Base-by-base conservation (phyloP, 2,113 vertebrate genomes). In the Oncorhynchus mykiss region DNA sequence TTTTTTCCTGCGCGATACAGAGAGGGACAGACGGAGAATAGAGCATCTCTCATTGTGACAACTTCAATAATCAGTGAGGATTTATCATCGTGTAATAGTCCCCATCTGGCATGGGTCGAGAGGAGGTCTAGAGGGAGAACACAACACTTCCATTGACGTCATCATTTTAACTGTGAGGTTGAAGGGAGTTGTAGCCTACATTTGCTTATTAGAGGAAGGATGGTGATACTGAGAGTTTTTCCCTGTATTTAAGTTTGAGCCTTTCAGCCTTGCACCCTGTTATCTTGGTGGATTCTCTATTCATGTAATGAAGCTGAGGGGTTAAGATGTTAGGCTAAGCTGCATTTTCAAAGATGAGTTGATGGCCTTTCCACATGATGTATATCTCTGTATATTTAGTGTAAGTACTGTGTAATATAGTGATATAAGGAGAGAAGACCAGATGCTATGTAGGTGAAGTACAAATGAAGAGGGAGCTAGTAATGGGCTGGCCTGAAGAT, bases 321-420 rank as follows among this genome's bases (percentile, higher is more conserved):
- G 80, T 84, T 72, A 85, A 75, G 68, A 73, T 76, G 71, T 76
- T 83, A 88, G 80, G 86, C 80, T 90, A 86, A 82, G 92, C 87
- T 88, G 90, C 86, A 85, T 87, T 87, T 69, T 86, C 88, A 92
- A 93, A 93, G 68, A 93, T 91, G 90, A 92, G 90, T 88, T 76
- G 74, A 45, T 45, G 39, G 39, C 9, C 2, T 45, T 45, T 45
- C 8, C 11, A 45, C 39, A 45, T 45, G 9, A 82, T 45, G 97
- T 99, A 99, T 95, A 98, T 98, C 96, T 89, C 87, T 99, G 95
- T 99, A 98, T 95, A 96, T 92, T 93, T 95, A 97, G 95, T 99
- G 95, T 99, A 98, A 97, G 95, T 97, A 95, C 92, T 93, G 93
- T 99, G 96, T 99, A 98, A 96, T 94, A 95, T 96, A 96, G 93